Percentiles rank a stretch among this genome's conserved stretches.
phyloP scores from a whole-genome alignment of 2,113 vertebrate species.

The Spermophilus dauricus region DNA sequence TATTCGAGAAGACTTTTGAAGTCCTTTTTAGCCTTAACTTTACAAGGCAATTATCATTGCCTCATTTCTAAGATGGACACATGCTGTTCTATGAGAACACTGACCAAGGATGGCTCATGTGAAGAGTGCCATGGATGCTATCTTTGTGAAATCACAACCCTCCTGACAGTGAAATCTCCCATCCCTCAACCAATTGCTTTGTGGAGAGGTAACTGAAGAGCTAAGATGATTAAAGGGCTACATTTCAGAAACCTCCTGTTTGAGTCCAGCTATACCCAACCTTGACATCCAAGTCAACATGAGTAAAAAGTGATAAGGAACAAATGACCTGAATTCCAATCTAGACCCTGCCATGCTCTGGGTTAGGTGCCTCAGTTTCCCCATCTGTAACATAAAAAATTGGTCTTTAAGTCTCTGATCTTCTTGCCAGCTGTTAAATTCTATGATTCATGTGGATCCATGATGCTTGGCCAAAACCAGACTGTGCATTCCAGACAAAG shows the following conservation, averaged over 20 bases:
- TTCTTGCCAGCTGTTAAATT: constrained; percentile 41
- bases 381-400: neutral
- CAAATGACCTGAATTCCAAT: neutral
- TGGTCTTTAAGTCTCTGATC: neutral
- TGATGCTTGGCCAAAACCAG: neutral
- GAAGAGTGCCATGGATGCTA: neutral
- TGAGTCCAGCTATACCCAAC: neutral
- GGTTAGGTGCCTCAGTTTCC: neutral
- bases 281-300: neutral
- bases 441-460: neutral
- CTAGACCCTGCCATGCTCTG: neutral
- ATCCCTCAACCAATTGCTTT: neutral
- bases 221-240: neutral
- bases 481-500: neutral
- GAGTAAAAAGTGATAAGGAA: neutral
- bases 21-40: neutral
- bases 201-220: neutral
- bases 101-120: neutral
- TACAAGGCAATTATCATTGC: neutral
- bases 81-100: neutral
- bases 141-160: constrained; percentile 3
- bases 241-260: neutral
- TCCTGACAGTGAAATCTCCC: neutral
- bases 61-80: neutral
- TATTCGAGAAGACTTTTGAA: constrained; percentile 9